phyloP scores from a whole-genome alignment of 1,140 invertebrate species.

The Asbolus verrucosus region DNA sequence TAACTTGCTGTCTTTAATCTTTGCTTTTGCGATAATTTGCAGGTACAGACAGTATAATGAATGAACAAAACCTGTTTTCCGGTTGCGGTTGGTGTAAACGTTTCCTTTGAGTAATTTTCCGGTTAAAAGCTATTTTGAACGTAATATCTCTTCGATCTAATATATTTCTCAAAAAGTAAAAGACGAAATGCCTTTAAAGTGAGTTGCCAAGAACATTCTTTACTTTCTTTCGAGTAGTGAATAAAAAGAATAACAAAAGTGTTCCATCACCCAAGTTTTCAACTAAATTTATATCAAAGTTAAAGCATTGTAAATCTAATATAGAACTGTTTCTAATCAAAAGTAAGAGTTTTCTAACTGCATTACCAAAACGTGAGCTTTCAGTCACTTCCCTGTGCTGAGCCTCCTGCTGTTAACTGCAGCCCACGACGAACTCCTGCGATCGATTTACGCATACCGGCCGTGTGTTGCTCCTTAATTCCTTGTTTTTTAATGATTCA shows the following conservation, averaged over 20 bases:
- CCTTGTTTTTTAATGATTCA: too few relatives aligned
- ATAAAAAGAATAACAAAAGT: constrained; percentile 47
- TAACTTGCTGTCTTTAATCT: too few relatives aligned
- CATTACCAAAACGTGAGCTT: constrained; percentile 43
- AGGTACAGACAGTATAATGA: too few relatives aligned
- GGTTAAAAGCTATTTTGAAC: constrained; percentile 33
- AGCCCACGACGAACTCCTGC: too few relatives aligned
- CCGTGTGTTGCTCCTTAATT: too few relatives aligned
- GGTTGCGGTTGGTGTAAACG: too few relatives aligned
- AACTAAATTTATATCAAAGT: constrained; percentile 52
- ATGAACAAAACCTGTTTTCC: too few relatives aligned
- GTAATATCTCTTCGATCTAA: constrained; percentile 35
- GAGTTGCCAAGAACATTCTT: constrained; percentile 37
- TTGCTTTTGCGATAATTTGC: too few relatives aligned
- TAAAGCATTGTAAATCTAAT: constrained; percentile 54
- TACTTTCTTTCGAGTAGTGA: constrained; percentile 16
- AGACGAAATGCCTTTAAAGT: constrained; percentile 29
- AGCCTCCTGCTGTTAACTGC: too few relatives aligned
- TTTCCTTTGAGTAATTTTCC: constrained; percentile 25
- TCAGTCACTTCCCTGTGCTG: too few relatives aligned
- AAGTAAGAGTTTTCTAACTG: constrained; percentile 49
- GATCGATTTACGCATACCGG: too few relatives aligned
- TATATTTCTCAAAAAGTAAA: constrained; percentile 37
- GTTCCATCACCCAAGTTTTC: constrained; percentile 43
- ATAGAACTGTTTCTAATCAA: constrained; percentile 53